These are phyloP conservation scores for Platichthys stellatus DNA, from an alignment of 2,113 vertebrate species.

Conservation along the genomic window DNA sequence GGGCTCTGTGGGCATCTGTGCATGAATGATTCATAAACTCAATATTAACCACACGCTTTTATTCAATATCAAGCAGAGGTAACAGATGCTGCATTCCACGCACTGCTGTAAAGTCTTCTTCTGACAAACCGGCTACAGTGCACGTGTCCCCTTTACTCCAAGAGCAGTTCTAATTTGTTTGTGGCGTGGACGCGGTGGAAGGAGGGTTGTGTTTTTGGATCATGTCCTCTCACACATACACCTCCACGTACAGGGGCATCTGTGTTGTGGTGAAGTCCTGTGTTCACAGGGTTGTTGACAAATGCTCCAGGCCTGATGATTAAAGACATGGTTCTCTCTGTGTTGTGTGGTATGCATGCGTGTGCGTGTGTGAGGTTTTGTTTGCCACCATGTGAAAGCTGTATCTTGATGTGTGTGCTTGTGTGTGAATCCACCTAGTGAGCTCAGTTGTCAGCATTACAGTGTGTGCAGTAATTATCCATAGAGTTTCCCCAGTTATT, in stretches of 20 bases:
- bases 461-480: slow-evolving; percentile 41
- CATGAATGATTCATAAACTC: slow-evolving; percentile 29
- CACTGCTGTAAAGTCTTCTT: neutral
- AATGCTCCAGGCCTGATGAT: slow-evolving; percentile 59
- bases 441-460: slow-evolving; percentile 17
- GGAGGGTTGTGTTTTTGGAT: slow-evolving; percentile 64
- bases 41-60: neutral
- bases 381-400: slow-evolving; percentile 28
- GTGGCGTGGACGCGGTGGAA: slow-evolving; percentile 54
- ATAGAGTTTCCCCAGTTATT: slow-evolving; percentile 24
- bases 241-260: slow-evolving; percentile 17
- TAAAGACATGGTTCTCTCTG: slow-evolving; percentile 56
- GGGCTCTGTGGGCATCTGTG: slow-evolving; percentile 10
- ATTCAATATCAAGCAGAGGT: neutral
- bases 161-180: slow-evolving; percentile 53
- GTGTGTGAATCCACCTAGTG: neutral
- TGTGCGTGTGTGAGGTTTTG: slow-evolving; percentile 24
- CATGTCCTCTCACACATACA: slow-evolving; percentile 47
- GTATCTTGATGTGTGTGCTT: slow-evolving; percentile 3
- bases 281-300: slow-evolving; percentile 61
- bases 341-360: slow-evolving; percentile 18
- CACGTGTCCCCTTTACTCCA: slow-evolving; percentile 26
- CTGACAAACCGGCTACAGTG: neutral
- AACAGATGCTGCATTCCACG: slow-evolving; percentile 12
- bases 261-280: slow-evolving; percentile 51